phyloP scores from a whole-genome alignment of 1,140 invertebrate genomes.

The Belonocnema kinseyi region DNA sequence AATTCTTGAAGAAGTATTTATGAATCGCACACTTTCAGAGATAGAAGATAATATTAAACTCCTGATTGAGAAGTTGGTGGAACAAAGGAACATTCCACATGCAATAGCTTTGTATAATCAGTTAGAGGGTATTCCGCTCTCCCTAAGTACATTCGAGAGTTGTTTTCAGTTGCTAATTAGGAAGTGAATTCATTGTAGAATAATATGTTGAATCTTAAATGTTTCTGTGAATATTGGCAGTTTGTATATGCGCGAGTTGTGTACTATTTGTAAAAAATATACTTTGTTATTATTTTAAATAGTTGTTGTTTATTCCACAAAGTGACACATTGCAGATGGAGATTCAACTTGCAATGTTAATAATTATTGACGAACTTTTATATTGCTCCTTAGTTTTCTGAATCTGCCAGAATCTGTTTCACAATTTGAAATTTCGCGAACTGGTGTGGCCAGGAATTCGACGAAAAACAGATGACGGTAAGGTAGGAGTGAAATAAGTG shows the following conservation, averaged over 20 bases:
- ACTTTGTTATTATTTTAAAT: constrained; percentile 13
- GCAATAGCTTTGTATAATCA: constrained; percentile 68
- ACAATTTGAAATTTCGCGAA: too few relatives aligned
- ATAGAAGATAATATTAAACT: constrained; percentile 63
- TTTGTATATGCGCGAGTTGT: constrained; percentile 3
- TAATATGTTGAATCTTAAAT: constrained; percentile 13
- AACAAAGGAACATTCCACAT: constrained; percentile 65
- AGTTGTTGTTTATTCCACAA: too few relatives aligned
- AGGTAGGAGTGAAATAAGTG: too few relatives aligned
- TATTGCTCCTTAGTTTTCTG: too few relatives aligned
- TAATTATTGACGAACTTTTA: too few relatives aligned
- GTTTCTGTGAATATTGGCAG: constrained; percentile 22
- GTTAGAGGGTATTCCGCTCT: constrained; percentile 63
- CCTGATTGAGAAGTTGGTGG: constrained; percentile 63
- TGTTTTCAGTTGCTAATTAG: constrained; percentile 62
- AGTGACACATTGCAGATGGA: too few relatives aligned
- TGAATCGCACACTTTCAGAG: constrained; percentile 62
- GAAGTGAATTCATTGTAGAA: constrained; percentile 53
- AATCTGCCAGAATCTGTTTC: too few relatives aligned
- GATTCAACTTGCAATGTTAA: too few relatives aligned
- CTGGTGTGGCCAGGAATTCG: too few relatives aligned
- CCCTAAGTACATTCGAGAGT: constrained; percentile 67
- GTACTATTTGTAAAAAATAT: constrained; percentile 26
- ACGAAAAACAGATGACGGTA: too few relatives aligned
- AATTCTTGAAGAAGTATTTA: constrained; percentile 68